Percentiles rank a stretch among this genome's conserved stretches.
Conservation (phyloP, 2,888 invertebrate species). For the Heliconius ismenius region DNA sequence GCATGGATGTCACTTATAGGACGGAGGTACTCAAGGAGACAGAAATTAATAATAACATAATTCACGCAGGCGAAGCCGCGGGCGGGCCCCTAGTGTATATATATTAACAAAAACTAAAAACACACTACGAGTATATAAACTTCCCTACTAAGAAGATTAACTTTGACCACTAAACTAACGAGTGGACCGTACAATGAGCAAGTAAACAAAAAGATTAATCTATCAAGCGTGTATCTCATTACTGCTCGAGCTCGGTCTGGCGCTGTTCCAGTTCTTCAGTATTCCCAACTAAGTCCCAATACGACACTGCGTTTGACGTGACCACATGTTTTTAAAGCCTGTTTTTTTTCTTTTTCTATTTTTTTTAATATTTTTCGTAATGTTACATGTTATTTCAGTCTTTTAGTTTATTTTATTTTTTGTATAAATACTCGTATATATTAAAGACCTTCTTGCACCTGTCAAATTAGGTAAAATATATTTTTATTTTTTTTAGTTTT, state of each 20-base stretch:
- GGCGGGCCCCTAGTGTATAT: too few species aligned
- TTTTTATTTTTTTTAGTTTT: too few species aligned
- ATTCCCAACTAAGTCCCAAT: conserved; percentile 8
- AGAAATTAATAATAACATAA: too few species aligned
- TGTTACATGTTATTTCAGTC: too few species aligned
- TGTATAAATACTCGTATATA: background rate
- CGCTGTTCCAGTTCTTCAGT: conserved; percentile 26
- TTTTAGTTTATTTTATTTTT: too few species aligned
- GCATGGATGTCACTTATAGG: too few species aligned
- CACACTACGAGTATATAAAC: background rate
- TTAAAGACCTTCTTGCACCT: background rate
- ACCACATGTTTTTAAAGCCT: background rate
- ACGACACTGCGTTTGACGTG: conserved; percentile 1
- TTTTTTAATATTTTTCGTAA: too few species aligned
- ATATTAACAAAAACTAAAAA: too few species aligned
- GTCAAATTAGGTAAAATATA: too few species aligned
- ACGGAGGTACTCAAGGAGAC: too few species aligned
- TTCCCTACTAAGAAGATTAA: conserved; percentile 2
- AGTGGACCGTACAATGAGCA: conserved; percentile 17
- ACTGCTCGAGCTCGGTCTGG: conserved; percentile 33
- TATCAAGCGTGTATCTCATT: conserved; percentile 33
- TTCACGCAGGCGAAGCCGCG: too few species aligned
- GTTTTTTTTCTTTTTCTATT: background rate
- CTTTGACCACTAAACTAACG: conserved; percentile 19
- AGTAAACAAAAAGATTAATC: conserved; percentile 25